Percentiles rank a stretch among this genome's conserved stretches.
Evolutionary conservation across 2,888 invertebrate genomes (phyloP).

Genomic region (Rapana venosa): DNA sequence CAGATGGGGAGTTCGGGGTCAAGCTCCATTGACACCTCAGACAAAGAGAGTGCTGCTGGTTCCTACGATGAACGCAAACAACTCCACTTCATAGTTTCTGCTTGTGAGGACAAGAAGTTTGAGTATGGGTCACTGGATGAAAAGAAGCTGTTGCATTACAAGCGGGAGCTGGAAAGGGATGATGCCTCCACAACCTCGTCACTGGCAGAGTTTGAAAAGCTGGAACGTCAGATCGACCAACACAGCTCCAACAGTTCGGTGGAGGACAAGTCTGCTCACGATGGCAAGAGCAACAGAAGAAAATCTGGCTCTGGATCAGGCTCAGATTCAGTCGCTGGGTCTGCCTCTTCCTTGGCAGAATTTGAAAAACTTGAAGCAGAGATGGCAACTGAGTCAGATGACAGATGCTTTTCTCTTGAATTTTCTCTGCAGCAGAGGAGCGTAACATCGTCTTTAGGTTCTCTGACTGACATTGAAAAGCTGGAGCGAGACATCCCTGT

Average conservation of each 20-base stretch:
- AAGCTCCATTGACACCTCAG: conserved; percentile 85
- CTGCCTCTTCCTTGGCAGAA: conserved; percentile 87
- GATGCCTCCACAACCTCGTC: conserved; percentile 92
- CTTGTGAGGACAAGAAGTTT: conserved; percentile 33
- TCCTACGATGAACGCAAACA: conserved; percentile 67
- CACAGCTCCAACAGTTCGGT: conserved; percentile 65
- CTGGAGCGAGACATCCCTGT: conserved; percentile 72
- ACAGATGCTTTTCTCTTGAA: conserved; percentile 76
- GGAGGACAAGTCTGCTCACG: conserved; percentile 79
- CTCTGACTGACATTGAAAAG: conserved; percentile 76
- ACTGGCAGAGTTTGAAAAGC: conserved; percentile 93
- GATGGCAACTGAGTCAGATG: conserved; percentile 58
- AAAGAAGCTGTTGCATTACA: conserved; percentile 36
- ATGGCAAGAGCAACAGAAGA: conserved; percentile 67
- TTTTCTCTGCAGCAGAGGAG: conserved; percentile 65
- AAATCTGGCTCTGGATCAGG: conserved; percentile 44
- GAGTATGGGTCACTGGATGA: conserved; percentile 40
- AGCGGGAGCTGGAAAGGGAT: conserved; percentile 89
- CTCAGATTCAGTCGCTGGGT: conserved; percentile 59
- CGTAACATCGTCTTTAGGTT: conserved; percentile 73
- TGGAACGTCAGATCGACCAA: conserved; percentile 87
- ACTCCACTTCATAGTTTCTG: conserved; percentile 19
- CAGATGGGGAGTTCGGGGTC: conserved; percentile 81
- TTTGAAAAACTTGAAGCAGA: conserved; percentile 95
- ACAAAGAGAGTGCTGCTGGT: conserved; percentile 67